A percentile compares a stretch with the other conserved stretches of the same genome.
These are phyloP conservation scores for Eidolon helvum DNA, from an alignment of 2,113 vertebrate genomes.

Conservation along the genomic window DNA sequence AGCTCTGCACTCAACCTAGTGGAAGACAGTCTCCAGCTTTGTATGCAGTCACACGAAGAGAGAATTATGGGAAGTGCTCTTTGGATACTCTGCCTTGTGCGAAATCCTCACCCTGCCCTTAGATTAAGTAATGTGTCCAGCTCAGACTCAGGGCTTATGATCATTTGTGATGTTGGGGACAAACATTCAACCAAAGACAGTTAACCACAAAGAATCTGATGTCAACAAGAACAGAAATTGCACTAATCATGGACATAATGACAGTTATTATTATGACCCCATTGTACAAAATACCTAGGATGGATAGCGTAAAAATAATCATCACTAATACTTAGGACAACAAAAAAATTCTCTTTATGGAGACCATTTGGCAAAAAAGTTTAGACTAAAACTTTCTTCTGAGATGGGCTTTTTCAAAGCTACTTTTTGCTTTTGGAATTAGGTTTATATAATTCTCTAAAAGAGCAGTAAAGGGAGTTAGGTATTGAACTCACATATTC, in stretches of 20 bases:
- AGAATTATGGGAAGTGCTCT: not conserved
- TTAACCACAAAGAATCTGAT: conserved; percentile 6
- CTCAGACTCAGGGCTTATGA: conserved; percentile 56
- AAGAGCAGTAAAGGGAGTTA: no score
- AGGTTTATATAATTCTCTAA: no score
- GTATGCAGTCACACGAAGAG: conserved; percentile 51
- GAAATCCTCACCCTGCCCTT: conserved; percentile 74
- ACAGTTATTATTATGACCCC: no score
- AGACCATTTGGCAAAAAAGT: not conserved
- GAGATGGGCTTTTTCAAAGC: no score
- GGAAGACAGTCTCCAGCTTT: conserved; percentile 63
- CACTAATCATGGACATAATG: not conserved
- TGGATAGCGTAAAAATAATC: no score
- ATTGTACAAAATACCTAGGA: no score
- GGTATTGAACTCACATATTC: no score
- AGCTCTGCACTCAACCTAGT: conserved; percentile 74
- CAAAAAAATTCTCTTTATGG: not conserved
- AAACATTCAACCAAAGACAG: conserved; percentile 53
- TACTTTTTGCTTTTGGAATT: no score
- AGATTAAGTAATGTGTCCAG: conserved; percentile 52
- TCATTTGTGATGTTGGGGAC: not conserved
- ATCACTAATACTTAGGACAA: no score
- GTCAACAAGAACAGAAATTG: conserved; percentile 9
- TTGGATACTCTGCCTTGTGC: conserved; percentile 35
- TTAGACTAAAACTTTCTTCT: not conserved